Percentiles rank a stretch among this genome's conserved stretches.
Conservation (phyloP, 2,888 invertebrate species). For the Coelinius sp. region DNA sequence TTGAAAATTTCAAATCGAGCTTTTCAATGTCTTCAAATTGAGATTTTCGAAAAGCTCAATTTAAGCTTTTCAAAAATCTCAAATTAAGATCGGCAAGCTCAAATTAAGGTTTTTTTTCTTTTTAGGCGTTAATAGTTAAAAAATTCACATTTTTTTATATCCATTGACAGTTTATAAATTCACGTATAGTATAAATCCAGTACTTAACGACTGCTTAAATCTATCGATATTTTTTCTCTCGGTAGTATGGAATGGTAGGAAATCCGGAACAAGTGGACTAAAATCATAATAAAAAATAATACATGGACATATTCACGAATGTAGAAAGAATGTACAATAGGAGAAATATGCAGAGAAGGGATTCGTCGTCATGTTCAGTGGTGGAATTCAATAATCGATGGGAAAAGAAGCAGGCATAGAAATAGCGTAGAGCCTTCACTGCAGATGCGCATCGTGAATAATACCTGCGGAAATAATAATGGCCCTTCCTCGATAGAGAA, state of each 20-base stretch:
- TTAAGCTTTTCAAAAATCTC: too few relatives aligned
- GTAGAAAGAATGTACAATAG: neutral
- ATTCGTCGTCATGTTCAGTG: constrained; percentile 42
- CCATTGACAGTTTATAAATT: too few relatives aligned
- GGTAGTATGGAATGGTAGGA: neutral
- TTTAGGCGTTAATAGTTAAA: too few relatives aligned
- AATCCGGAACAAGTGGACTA: neutral
- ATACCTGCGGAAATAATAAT: constrained; percentile 51
- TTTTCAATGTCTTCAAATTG: too few relatives aligned
- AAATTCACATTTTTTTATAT: too few relatives aligned
- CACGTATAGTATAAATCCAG: too few relatives aligned
- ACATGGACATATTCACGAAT: constrained; percentile 13
- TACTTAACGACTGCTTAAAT: too few relatives aligned
- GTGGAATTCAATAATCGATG: constrained; percentile 51
- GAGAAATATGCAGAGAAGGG: constrained; percentile 32
- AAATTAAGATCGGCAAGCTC: too few relatives aligned
- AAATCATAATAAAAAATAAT: constrained; percentile 17
- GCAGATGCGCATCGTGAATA: constrained; percentile 51
- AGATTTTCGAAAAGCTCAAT: too few relatives aligned
- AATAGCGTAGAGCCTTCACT: constrained; percentile 40
- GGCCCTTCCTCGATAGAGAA: constrained; percentile 42
- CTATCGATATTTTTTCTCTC: neutral
- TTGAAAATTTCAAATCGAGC: too few relatives aligned
- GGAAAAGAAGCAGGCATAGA: constrained; percentile 27
- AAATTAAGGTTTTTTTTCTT: too few relatives aligned